Evolutionary conservation across 2,888 invertebrate species (phyloP).

Genomic region (Tetranychus piercei): DNA sequence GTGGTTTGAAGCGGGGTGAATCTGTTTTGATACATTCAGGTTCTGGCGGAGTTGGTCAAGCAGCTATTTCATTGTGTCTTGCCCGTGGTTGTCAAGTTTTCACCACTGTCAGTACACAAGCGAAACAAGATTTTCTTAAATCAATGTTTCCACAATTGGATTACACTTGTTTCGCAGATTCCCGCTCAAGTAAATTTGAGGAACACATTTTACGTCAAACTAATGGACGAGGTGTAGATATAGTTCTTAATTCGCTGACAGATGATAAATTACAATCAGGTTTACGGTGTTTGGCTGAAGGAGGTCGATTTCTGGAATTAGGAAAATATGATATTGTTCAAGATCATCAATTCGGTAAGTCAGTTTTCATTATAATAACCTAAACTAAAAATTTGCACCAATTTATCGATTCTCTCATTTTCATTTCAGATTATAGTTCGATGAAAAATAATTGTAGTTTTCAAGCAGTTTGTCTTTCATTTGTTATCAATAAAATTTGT

Average conservation of each 20-base stretch:
- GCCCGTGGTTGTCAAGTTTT: slow-evolving; percentile 34
- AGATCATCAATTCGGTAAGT: slow-evolving; percentile 35
- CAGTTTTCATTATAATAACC: not conserved
- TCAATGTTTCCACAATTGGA: slow-evolving; percentile 34
- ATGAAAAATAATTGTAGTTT: slow-evolving; percentile 6
- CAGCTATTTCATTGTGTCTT: slow-evolving; percentile 38
- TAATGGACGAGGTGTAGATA: slow-evolving; percentile 37
- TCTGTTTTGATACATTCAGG: slow-evolving; percentile 35
- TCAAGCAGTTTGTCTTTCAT: slow-evolving; percentile 3
- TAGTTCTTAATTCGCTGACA: slow-evolving; percentile 39
- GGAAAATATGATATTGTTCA: slow-evolving; percentile 40
- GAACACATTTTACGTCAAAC: slow-evolving; percentile 34
- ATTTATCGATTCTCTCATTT: not conserved
- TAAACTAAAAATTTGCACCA: not conserved
- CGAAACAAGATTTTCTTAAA: slow-evolving; percentile 32
- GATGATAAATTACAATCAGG: slow-evolving; percentile 40
- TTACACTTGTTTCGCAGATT: slow-evolving; percentile 35
- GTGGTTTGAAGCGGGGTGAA: slow-evolving; percentile 32
- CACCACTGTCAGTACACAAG: slow-evolving; percentile 35
- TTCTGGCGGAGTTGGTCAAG: slow-evolving; percentile 38
- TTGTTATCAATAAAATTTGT: not conserved
- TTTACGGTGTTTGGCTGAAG: slow-evolving; percentile 36
- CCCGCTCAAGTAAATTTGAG: slow-evolving; percentile 36
- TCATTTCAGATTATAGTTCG: not conserved
- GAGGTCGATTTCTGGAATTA: slow-evolving; percentile 40